These are phyloP conservation scores for Corythoichthys haematopterus DNA, from an alignment of 2,113 vertebrate species.

Conservation along the genomic window DNA sequence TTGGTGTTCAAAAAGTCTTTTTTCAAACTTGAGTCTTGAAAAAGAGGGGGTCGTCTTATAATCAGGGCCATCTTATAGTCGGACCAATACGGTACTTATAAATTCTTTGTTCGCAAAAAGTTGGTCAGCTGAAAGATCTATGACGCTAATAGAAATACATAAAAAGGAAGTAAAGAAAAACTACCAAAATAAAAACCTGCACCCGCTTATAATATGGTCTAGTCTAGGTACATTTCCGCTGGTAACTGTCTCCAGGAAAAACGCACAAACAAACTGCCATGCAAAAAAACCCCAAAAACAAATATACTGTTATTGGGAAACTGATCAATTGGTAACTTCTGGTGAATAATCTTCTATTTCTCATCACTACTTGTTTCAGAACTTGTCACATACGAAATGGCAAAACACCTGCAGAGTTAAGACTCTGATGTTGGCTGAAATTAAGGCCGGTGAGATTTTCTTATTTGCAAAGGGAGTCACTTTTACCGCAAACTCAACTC, in stretches of 20 bases:
- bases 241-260: not conserved
- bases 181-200: no score
- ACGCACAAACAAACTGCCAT: no score
- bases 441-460: not conserved
- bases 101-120: no score
- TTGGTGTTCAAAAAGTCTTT: no score
- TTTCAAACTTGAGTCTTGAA: no score
- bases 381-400: not conserved
- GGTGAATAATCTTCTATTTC: not conserved
- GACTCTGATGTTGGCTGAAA: not conserved
- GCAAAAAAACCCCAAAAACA: not conserved
- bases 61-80: no score
- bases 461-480: constrained; percentile 2
- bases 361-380: not conserved
- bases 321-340: not conserved
- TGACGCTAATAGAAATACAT: no score
- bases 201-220: no score
- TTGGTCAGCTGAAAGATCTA: no score
- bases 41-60: no score
- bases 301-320: not conserved
- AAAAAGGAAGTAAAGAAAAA: no score
- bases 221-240: not conserved
- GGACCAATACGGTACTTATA: no score
- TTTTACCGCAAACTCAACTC: not conserved
- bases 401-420: not conserved